Conservation (phyloP, 2,797 vertebrate species). For the Carduelis carduelis region DNA sequence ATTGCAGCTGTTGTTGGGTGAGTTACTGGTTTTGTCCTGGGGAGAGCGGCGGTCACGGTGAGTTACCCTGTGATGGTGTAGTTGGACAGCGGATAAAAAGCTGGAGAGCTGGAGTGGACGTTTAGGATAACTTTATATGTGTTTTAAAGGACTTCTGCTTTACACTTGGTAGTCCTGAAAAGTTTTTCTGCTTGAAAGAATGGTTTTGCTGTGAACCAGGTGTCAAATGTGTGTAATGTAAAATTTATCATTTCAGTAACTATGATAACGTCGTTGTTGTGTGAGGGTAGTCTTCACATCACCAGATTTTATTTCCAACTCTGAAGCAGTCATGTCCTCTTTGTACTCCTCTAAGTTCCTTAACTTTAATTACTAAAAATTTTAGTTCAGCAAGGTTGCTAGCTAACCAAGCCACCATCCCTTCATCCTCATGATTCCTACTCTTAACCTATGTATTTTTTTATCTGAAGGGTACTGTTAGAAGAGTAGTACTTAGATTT, state of each 20-base stretch:
- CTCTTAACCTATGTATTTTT: neutral
- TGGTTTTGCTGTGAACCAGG: neutral
- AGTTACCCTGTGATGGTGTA: neutral
- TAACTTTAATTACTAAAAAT: neutral
- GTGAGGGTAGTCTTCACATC: neutral
- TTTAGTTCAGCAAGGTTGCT: neutral
- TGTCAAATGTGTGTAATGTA: no score
- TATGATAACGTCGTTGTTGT: accelerated
- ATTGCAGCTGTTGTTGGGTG: neutral
- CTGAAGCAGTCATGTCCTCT: accelerated
- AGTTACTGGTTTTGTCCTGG: neutral
- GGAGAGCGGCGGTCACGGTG: neutral
- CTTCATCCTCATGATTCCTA: neutral
- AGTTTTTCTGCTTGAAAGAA: neutral
- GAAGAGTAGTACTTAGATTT: neutral
- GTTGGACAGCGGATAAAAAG: neutral
- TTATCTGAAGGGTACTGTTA: neutral
- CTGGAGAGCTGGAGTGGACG: neutral
- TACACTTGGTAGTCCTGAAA: neutral
- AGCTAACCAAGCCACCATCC: no score
- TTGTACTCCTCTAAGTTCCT: neutral
- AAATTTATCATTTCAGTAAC: neutral
- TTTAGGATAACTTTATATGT: accelerated
- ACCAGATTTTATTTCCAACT: neutral
- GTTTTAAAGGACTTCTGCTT: neutral